Evolutionary conservation across 2,113 vertebrate genomes (phyloP), one percentile per base, ranked within the genome.

Genomic region (Psettodes erumei): DNA sequence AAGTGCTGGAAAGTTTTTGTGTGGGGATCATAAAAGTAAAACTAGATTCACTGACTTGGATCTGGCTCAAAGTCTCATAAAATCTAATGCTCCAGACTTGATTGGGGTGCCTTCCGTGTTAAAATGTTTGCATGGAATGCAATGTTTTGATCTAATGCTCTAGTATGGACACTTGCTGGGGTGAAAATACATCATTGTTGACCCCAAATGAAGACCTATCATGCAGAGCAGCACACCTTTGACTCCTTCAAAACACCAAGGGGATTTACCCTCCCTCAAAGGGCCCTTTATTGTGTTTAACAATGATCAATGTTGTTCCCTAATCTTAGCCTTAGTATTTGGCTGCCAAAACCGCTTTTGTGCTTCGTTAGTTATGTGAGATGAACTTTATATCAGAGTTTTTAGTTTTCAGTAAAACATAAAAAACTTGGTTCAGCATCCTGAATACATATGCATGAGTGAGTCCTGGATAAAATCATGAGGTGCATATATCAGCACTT

Each of bases 1-100:
- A 64, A 59, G 51, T 13, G 30, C 58, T 68, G 18, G 67, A 40
- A 82, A n/a, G n/a, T 32, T 32, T 71, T 81, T 67, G 60, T 60
- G 12, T 71, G 4, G 28, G 18, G 45, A 35, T 30, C 6, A 38
- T 23, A n/a, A 11, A 68, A 61, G 48, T 35, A 7, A 27, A 63
- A 59, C 60, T 28, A 38, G n/a, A 61, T 47, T 69, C 8, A 54
- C 5, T 33, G 43, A 65, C 16, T 19, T 35, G 25, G 23, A 43
- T 43, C 19, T 48, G 62, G 40, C 23, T 37, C 23, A 6, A 19
- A 18, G 35, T 19, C 13, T 42, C 10, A 16, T 7, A n/a, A 6
- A 33, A 7, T 40, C 12, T 27, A 21, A 27, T 11, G 16, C 4
- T 23, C 18, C 30, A 23, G 19, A 40, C 48, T 59, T 11, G 7